Evolutionary conservation across 2,888 invertebrate genomes (phyloP).

Genomic region (Acleris cristana): DNA sequence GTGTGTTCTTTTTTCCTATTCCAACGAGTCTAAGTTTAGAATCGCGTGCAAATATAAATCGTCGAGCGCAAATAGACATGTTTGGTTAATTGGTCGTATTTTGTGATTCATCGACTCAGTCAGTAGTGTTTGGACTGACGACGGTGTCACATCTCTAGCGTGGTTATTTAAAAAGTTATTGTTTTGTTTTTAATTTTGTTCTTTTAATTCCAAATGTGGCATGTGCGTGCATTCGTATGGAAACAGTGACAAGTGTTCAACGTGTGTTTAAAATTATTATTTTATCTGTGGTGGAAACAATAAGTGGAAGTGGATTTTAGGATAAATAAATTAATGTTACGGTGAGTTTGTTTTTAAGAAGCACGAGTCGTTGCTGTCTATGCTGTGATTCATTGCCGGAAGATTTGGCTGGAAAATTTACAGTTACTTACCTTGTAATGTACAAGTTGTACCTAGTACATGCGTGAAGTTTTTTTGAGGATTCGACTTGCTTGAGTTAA

Average conservation of each 20-base stretch:
- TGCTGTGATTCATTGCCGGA: slow-evolving; percentile 24
- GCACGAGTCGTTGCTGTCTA: not conserved
- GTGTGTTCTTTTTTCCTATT: slow-evolving; percentile 25
- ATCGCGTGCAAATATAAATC: slow-evolving; percentile 21
- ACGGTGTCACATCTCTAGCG: slow-evolving; percentile 34
- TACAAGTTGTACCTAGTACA: too few species aligned
- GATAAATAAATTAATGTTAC: slow-evolving; percentile 19
- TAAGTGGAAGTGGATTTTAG: slow-evolving; percentile 6
- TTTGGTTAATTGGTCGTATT: slow-evolving; percentile 76
- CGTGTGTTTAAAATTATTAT: slow-evolving; percentile 36
- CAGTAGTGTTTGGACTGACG: slow-evolving; percentile 61
- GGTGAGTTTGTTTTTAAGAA: slow-evolving; percentile 18
- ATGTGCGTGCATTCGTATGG: slow-evolving; percentile 53
- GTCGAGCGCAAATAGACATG: slow-evolving; percentile 27
- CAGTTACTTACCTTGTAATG: slow-evolving; percentile 4
- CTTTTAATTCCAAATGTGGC: slow-evolving; percentile 59
- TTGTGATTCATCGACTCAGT: slow-evolving; percentile 71
- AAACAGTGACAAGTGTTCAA: slow-evolving; percentile 52
- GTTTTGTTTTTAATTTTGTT: slow-evolving; percentile 51
- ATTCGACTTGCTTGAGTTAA: too few species aligned
- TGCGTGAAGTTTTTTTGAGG: not conserved
- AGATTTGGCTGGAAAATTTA: slow-evolving; percentile 19
- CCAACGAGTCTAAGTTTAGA: slow-evolving; percentile 10
- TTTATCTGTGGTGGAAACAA: slow-evolving; percentile 1
- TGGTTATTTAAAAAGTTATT: slow-evolving; percentile 37